Evolutionary conservation across 2,888 invertebrate genomes (phyloP).

Genomic region (Rhagophthalmus giganteus): DNA sequence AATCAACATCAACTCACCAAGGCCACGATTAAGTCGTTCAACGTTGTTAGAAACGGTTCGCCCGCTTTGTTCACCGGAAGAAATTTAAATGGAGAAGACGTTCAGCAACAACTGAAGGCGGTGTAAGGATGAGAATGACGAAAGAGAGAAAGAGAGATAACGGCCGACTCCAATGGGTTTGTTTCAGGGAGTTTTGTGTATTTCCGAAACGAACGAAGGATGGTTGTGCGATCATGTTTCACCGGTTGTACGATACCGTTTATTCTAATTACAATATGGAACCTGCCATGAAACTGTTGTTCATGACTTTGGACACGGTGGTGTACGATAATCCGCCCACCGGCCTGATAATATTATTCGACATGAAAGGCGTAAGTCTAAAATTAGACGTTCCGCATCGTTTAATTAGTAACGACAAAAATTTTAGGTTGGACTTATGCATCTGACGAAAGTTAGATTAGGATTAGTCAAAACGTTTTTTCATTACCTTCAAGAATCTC

Average conservation of each 20-base stretch:
- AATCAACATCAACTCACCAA: too few relatives aligned
- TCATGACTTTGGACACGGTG: constrained; percentile 56
- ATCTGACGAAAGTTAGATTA: constrained; percentile 40
- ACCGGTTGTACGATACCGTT: constrained; percentile 61
- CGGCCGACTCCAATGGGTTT: not conserved
- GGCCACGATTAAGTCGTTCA: not conserved
- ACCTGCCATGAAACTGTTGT: constrained; percentile 60
- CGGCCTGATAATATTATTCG: constrained; percentile 69
- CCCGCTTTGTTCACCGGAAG: not conserved
- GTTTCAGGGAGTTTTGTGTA: constrained; percentile 47
- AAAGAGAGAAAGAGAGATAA: not conserved
- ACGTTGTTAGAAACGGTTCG: not conserved
- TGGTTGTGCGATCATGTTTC: constrained; percentile 65
- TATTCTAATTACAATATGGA: constrained; percentile 64
- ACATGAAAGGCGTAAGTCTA: constrained; percentile 66
- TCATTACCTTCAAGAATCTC: constrained; percentile 69
- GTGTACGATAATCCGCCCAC: constrained; percentile 62
- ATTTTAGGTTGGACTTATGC: constrained; percentile 39
- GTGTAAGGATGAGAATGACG: not conserved
- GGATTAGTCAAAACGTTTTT: constrained; percentile 64
- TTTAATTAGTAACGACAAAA: not conserved
- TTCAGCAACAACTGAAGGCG: not conserved
- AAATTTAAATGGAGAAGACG: not conserved
- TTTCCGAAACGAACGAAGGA: constrained; percentile 64
- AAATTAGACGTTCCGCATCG: too few relatives aligned